Percentiles rank a stretch among this genome's conserved stretches.
These are phyloP conservation scores for Neodon shergylaensis DNA, from an alignment of 2,113 vertebrate species.

Conservation along the genomic window DNA sequence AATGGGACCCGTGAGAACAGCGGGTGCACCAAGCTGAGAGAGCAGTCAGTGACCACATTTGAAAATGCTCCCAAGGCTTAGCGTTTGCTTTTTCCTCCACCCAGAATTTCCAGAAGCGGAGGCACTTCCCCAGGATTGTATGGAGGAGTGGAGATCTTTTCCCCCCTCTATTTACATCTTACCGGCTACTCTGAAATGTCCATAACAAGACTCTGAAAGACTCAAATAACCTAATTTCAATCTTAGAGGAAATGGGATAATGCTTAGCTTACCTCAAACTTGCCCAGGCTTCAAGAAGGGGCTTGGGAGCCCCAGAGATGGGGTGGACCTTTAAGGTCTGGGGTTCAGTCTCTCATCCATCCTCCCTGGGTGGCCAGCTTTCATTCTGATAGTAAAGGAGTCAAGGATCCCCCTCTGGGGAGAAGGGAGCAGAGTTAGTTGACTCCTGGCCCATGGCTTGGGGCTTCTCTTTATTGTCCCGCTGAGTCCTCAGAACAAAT, in stretches of 20 bases:
- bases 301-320: not conserved
- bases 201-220: not conserved
- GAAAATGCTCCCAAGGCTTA: not conserved
- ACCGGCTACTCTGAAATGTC: not conserved
- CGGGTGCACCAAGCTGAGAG: not conserved
- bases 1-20: not conserved
- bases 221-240: not conserved
- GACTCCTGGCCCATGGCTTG: not conserved
- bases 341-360: not conserved
- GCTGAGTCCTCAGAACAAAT: not conserved
- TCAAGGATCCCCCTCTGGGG: too few relatives aligned
- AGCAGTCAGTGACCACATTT: not conserved
- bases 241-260: not conserved
- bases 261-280: not conserved
- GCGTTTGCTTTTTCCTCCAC: not conserved
- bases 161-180: not conserved
- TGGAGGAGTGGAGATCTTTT: not conserved
- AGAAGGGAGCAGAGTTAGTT: not conserved
- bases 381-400: not conserved
- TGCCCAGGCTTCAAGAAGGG: not conserved
- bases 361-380: not conserved
- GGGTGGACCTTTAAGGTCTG: too few relatives aligned
- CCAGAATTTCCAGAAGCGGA: conserved; percentile 28
- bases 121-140: not conserved
- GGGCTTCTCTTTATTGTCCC: not conserved